phyloP scores from a whole-genome alignment of 2,113 vertebrate species.

The Anas platyrhynchos region DNA sequence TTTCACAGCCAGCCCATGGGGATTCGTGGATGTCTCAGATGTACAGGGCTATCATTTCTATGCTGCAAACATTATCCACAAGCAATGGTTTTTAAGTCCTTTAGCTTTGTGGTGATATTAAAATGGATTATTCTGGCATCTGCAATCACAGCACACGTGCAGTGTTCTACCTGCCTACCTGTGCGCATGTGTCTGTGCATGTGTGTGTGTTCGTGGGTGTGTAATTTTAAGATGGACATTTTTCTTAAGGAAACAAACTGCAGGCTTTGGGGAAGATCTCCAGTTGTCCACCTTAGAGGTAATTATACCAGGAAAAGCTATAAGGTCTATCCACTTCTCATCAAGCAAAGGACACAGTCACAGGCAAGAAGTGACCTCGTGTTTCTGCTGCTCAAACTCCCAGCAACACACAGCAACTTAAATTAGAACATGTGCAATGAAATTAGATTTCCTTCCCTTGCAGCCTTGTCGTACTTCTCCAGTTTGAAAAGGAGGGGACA shows the following conservation, averaged over 20 bases:
- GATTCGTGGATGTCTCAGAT: neutral
- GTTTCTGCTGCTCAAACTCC: slow-evolving; percentile 8
- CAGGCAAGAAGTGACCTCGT: slow-evolving; percentile 1
- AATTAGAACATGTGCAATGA: slow-evolving; percentile 48
- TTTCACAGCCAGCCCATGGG: neutral
- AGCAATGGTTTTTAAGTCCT: accelerated
- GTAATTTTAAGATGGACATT: neutral
- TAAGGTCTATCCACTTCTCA: neutral
- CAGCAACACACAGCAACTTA: slow-evolving; percentile 42
- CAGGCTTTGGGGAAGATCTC: neutral
- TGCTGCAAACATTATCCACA: accelerated
- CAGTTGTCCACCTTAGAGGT: neutral
- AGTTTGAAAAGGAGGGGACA: slow-evolving; percentile 42
- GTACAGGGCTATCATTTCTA: neutral
- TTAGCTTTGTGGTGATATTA: neutral
- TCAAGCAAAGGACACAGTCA: neutral
- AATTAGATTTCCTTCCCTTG: slow-evolving; percentile 60
- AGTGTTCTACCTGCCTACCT: neutral
- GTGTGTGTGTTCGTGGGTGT: neutral
- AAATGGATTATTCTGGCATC: neutral
- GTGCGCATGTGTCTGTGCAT: accelerated
- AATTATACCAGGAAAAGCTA: neutral
- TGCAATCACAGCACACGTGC: accelerated
- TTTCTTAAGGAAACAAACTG: neutral
- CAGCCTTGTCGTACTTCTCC: neutral